Percentiles rank a stretch among this genome's conserved stretches.
phyloP scores from a whole-genome alignment of 2,888 invertebrate genomes.

The Yponomeuta sedellus region DNA sequence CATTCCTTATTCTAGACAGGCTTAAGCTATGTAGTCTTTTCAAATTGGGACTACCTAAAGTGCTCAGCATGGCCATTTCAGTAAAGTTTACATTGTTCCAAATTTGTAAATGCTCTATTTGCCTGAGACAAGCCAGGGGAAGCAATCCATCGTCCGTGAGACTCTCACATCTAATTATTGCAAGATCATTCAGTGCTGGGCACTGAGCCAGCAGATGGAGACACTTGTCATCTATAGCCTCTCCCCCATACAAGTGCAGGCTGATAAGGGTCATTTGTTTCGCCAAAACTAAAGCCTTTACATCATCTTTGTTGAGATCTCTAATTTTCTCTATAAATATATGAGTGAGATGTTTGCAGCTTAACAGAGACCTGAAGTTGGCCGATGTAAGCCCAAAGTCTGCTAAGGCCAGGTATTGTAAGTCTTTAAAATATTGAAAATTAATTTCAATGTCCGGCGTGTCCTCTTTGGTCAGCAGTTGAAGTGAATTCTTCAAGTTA shows the following conservation, averaged over 20 bases:
- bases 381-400: constrained; percentile 55
- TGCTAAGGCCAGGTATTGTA: constrained; percentile 50
- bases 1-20: constrained; percentile 55
- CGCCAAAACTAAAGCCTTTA: constrained; percentile 45
- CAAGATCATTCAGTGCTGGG: constrained; percentile 48
- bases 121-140: constrained; percentile 39
- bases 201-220: constrained; percentile 51
- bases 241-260: constrained; percentile 59
- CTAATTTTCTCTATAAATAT: constrained; percentile 64
- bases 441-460: constrained; percentile 40
- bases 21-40: constrained; percentile 53
- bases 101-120: constrained; percentile 51
- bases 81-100: constrained; percentile 65
- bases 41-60: constrained; percentile 45
- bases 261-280: constrained; percentile 45
- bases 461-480: constrained; percentile 31
- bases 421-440: constrained; percentile 48
- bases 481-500: constrained; percentile 57
- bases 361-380: constrained; percentile 52
- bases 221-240: constrained; percentile 51
- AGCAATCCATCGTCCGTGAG: constrained; percentile 56
- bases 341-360: constrained; percentile 49
- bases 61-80: constrained; percentile 44
- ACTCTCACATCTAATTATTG: constrained; percentile 58
- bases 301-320: constrained; percentile 44